Base-by-base conservation (phyloP, 2,113 vertebrate species). In the Esox niger region DNA sequence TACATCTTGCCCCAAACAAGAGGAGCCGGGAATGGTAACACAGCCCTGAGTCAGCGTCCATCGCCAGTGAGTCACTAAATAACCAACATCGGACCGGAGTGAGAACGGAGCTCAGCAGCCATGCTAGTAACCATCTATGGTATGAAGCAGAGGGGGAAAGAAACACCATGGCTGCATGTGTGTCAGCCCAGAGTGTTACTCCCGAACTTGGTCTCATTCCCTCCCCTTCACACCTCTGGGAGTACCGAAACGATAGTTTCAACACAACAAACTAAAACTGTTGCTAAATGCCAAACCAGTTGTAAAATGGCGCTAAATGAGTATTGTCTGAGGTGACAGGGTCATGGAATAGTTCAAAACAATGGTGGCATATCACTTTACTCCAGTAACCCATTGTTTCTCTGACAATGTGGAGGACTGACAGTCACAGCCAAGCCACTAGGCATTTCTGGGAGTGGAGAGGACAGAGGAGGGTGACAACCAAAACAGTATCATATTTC, bases 301-400 rank as follows among this genome's bases (percentile, higher is more conserved):
- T 52, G 47, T 23, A 21, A 52, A 23, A 2, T 8, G 27, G 56
- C 13, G 21, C 15, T 9, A 7, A 15, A 8, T 3, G 29, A 31
- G 57, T 9, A 58, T 3, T 54, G 47, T 69, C 56, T 62, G 56
- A 4, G 29, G 70, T 11, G 54, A 58, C 58, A 25, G 27, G n/a
- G 8, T 11, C 9, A 59, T 78, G 63, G 57, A 87, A 81, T 81
- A 69, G 77, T 62, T 52, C 54, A 2, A n/a, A 66, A 84, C 79
- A 83, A 64, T 75, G 75, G 23, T 59, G n/a, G 9, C 56, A 54
- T 76, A 80, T 86, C 79, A 21, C 69, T 71, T 85, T 86, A 79
- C 82, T 66, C 55, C 62, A 71, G 9, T 70, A 49, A 66, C 69
- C 61, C 62, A 60, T 82, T 38, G 59, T 69, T 62, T 57, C 38